Percentiles rank a stretch among this genome's conserved stretches.
These are phyloP conservation scores for Phaethornis superciliosus DNA, from an alignment of 2,113 vertebrate species.

Conservation along the genomic window DNA sequence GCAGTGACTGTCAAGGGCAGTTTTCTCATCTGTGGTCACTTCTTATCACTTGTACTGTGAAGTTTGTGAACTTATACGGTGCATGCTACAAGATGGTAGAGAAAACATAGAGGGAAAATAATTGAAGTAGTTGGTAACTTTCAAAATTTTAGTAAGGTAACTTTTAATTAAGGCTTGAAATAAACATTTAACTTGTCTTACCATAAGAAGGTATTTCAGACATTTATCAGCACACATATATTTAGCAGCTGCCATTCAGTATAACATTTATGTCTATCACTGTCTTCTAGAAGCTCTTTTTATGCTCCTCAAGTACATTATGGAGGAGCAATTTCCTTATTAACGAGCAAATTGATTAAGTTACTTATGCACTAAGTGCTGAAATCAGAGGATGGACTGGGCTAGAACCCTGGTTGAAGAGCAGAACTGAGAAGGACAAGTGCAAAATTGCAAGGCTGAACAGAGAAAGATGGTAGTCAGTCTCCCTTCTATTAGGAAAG, in stretches of 20 bases:
- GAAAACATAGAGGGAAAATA: neutral
- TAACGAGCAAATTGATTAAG: neutral
- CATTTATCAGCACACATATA: conserved; percentile 20
- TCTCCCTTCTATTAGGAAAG: neutral
- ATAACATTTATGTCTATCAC: conserved; percentile 27
- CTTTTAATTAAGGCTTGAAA: conserved; percentile 48
- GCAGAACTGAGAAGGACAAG: neutral
- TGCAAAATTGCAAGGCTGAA: neutral
- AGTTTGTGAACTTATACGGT: neutral
- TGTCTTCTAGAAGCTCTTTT: conserved; percentile 27
- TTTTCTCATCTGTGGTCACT: conserved; percentile 9
- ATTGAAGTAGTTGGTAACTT: neutral
- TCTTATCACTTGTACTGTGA: neutral
- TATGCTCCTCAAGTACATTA: neutral
- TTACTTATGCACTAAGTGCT: neutral
- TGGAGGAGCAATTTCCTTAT: conserved; percentile 39
- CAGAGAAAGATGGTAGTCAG: neutral
- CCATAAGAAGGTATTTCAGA: conserved; percentile 2
- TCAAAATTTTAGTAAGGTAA: conserved; percentile 11
- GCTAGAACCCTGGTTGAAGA: neutral
- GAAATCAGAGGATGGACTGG: neutral
- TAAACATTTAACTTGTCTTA: conserved; percentile 42
- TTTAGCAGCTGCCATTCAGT: conserved; percentile 57
- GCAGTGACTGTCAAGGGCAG: neutral
- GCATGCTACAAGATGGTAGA: neutral